Evolutionary conservation across 2,113 vertebrate genomes (phyloP).

Genomic region (Plestiodon gilberti): DNA sequence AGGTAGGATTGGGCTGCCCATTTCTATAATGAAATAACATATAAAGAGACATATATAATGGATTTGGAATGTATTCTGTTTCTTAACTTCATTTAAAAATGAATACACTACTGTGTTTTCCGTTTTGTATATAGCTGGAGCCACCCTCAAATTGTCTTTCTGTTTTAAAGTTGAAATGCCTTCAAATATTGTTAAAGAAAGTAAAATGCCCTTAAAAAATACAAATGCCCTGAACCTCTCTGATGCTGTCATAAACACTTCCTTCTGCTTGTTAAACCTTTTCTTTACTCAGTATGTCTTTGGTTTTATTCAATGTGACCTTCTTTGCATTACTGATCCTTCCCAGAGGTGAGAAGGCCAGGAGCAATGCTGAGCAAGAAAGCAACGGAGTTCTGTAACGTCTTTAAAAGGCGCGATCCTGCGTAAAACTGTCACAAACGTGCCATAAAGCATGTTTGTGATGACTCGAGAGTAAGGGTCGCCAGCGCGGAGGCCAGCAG

Average conservation of each 20-base stretch:
- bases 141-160: neutral
- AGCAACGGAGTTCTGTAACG: neutral
- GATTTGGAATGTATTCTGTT: neutral
- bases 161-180: neutral
- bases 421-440: too few relatives aligned
- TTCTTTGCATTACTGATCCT: too few relatives aligned
- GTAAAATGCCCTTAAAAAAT: neutral
- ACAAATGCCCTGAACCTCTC: neutral
- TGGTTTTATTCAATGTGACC: too few relatives aligned
- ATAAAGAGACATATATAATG: neutral
- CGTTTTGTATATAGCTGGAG: neutral
- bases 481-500: too few relatives aligned
- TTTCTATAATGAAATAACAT: slow-evolving; percentile 6
- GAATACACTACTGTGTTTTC: slow-evolving; percentile 9
- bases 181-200: neutral
- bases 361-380: neutral
- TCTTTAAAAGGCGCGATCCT: too few relatives aligned
- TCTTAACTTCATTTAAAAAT: neutral
- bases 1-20: neutral
- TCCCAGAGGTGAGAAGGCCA: too few relatives aligned
- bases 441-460: too few relatives aligned
- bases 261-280: neutral
- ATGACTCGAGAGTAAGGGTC: too few relatives aligned
- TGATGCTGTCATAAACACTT: neutral
- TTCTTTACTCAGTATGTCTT: neutral